phyloP scores from a whole-genome alignment of 1,140 invertebrate species.

The Lithobius niger region DNA sequence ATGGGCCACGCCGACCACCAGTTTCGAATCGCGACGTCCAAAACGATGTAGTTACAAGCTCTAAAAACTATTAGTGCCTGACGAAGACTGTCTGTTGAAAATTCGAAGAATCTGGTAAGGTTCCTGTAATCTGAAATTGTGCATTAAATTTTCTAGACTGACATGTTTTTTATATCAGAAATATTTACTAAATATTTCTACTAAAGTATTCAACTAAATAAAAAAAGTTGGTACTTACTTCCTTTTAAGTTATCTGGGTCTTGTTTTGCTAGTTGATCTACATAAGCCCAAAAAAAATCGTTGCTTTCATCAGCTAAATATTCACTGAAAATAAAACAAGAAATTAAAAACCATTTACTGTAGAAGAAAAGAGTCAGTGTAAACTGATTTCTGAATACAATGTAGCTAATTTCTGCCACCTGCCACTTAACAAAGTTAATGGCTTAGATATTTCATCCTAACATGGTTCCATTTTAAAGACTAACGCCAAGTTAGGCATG shows the following conservation, averaged over 20 bases:
- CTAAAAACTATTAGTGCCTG: not conserved
- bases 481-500: not conserved
- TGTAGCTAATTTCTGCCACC: no score
- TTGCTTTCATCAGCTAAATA: slow-evolving; percentile 33
- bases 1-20: no score
- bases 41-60: no score
- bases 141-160: no score
- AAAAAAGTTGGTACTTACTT: slow-evolving; percentile 14
- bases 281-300: slow-evolving; percentile 34
- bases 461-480: slow-evolving; percentile 3
- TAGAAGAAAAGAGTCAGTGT: not conserved
- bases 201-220: not conserved
- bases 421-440: no score
- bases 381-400: no score
- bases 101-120: not conserved
- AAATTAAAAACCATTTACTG: not conserved
- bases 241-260: slow-evolving; percentile 16
- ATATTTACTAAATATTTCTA: not conserved
- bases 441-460: not conserved
- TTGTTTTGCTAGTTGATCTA: slow-evolving; percentile 25
- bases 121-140: not conserved
- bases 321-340: slow-evolving; percentile 27
- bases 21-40: no score
- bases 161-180: not conserved
- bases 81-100: not conserved